Conservation (phyloP, 1,140 invertebrate species). For the Pogonus chalceus region DNA sequence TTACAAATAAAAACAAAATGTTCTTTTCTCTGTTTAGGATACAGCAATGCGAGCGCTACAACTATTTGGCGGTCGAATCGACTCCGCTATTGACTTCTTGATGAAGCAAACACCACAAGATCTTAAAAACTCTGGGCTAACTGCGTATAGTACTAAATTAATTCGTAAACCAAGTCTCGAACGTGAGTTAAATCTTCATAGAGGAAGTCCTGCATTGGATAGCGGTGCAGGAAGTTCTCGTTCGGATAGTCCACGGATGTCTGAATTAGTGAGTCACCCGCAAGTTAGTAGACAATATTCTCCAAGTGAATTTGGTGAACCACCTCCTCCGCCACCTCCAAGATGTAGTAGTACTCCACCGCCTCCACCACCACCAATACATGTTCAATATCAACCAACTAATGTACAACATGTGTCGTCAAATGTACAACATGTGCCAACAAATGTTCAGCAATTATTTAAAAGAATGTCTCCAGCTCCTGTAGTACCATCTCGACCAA, state of each 20-base stretch:
- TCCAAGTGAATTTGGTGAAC: conserved; percentile 49
- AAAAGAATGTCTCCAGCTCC: conserved; percentile 77
- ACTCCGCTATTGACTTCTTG: conserved; percentile 58
- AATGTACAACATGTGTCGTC: conserved; percentile 46
- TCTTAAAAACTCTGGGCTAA: conserved; percentile 37
- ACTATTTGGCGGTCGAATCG: conserved; percentile 53
- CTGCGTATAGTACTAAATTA: conserved; percentile 43
- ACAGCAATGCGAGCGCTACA: conserved; percentile 55
- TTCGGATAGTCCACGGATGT: conserved; percentile 70
- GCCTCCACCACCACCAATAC: conserved; percentile 54
- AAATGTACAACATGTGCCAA: conserved; percentile 44
- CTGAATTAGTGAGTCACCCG: conserved; percentile 41
- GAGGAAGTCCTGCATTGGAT: conserved; percentile 76
- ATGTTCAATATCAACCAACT: conserved; percentile 53
- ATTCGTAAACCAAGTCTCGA: conserved; percentile 81
- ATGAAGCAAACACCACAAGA: conserved; percentile 52
- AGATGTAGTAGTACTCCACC: conserved; percentile 56
- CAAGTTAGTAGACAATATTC: conserved; percentile 53
- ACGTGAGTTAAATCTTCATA: conserved; percentile 58
- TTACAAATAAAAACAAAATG: too few species aligned
- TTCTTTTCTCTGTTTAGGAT: conserved; percentile 48
- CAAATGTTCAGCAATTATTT: conserved; percentile 68
- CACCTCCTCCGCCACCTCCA: conserved; percentile 57
- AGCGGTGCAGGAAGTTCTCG: conserved; percentile 78
- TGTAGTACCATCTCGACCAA: conserved; percentile 47